Conservation (phyloP, 1,140 invertebrate species). For the Heliothis subflexa region DNA sequence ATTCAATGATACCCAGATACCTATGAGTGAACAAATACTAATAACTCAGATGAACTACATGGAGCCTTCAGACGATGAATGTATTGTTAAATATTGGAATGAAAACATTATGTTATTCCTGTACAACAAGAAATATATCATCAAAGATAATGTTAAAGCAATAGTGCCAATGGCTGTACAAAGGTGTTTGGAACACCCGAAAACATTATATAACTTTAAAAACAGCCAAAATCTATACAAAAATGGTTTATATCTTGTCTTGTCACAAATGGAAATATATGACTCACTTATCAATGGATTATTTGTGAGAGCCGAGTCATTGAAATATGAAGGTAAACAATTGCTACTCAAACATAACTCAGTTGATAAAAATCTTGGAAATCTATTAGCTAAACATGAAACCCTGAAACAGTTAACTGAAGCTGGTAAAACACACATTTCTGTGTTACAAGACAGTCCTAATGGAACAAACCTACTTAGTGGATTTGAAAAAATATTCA, state of each 20-base stretch:
- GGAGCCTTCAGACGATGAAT: constrained; percentile 68
- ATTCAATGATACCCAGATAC: constrained; percentile 84
- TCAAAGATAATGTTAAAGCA: constrained; percentile 74
- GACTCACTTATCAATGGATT: constrained; percentile 77
- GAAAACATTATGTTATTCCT: constrained; percentile 77
- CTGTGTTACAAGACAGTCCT: constrained; percentile 65
- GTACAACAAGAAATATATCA: constrained; percentile 75
- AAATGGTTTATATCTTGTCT: constrained; percentile 80
- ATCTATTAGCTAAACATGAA: constrained; percentile 75
- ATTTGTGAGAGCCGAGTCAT: constrained; percentile 74
- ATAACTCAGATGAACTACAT: constrained; percentile 68
- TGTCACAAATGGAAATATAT: constrained; percentile 79
- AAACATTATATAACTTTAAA: constrained; percentile 78
- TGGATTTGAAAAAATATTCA: constrained; percentile 78
- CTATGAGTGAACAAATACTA: constrained; percentile 81
- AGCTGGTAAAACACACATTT: constrained; percentile 70
- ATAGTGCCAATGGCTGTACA: constrained; percentile 78
- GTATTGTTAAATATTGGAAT: constrained; percentile 79
- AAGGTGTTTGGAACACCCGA: constrained; percentile 80
- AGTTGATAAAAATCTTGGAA: constrained; percentile 79
- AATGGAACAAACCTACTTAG: constrained; percentile 71
- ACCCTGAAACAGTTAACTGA: constrained; percentile 71
- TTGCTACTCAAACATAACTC: constrained; percentile 76
- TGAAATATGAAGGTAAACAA: constrained; percentile 79
- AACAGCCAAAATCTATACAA: constrained; percentile 77